phyloP scores from a whole-genome alignment of 2,113 vertebrate species.

The Sylvicapra grimmia region DNA sequence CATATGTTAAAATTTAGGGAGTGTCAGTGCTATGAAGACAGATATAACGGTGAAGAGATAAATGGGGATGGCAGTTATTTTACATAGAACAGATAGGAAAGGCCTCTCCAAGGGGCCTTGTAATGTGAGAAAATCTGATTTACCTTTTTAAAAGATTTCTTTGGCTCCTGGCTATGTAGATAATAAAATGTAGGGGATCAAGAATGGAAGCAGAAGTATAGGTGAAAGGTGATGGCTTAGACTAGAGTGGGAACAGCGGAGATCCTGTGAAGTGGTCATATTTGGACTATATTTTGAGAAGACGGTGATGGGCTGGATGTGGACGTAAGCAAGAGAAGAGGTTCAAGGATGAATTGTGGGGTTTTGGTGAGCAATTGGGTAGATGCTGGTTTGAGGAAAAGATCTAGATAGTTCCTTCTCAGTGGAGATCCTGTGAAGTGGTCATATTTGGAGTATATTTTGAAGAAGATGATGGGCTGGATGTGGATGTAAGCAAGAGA shows the following conservation, averaged over 20 bases:
- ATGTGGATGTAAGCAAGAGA: neutral
- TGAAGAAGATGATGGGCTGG: conserved; percentile 5
- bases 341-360: neutral
- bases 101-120: neutral
- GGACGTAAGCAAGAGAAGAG: neutral
- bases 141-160: neutral
- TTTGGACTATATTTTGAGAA: neutral
- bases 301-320: neutral
- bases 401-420: neutral
- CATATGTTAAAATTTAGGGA: conserved; percentile 13
- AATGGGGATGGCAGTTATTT: neutral
- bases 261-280: neutral
- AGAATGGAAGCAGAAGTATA: neutral
- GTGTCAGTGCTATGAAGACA: neutral
- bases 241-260: neutral
- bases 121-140: conserved; percentile 6
- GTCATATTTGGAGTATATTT: neutral
- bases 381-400: neutral
- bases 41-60: neutral
- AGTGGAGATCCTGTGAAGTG: neutral
- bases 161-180: neutral
- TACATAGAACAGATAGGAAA: neutral
- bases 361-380: neutral
- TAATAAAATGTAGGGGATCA: neutral
- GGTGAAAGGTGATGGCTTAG: neutral